Percentiles rank a stretch among this genome's conserved stretches.
Evolutionary conservation across 1,140 invertebrate genomes (phyloP).

Genomic region (Hypsibius dujardini): DNA sequence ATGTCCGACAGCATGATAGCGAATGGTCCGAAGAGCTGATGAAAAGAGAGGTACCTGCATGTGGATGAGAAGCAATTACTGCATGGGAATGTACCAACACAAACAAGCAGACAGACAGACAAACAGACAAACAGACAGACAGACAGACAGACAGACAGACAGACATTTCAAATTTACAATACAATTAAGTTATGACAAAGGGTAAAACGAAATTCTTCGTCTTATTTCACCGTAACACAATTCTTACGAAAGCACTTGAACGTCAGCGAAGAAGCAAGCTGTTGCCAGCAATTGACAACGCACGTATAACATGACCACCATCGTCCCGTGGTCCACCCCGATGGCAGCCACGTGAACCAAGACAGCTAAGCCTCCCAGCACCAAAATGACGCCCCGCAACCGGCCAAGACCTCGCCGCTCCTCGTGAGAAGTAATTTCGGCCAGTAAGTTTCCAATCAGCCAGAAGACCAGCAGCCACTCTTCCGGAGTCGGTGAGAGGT

Average conservation of each 20-base stretch:
- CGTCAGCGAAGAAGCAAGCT: constrained; percentile 79
- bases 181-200: too few relatives aligned
- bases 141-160: too few relatives aligned
- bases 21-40: constrained; percentile 97
- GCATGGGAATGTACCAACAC: too few relatives aligned
- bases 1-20: constrained; percentile 45
- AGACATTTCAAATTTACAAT: too few relatives aligned
- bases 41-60: constrained; percentile 82
- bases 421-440: constrained; percentile 87
- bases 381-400: constrained; percentile 53
- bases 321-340: constrained; percentile 22
- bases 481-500: constrained; percentile 39
- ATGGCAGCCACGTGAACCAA: constrained; percentile 65
- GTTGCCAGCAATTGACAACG: constrained; percentile 89
- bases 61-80: neutral
- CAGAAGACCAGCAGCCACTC: constrained; percentile 92
- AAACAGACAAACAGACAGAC: too few relatives aligned
- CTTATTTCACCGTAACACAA: neutral
- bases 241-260: constrained; percentile 54
- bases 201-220: neutral
- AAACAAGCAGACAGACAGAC: too few relatives aligned
- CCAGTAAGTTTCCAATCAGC: constrained; percentile 80
- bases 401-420: constrained; percentile 81
- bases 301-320: constrained; percentile 59
- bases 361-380: constrained; percentile 75